These are phyloP conservation scores for Tachypleus tridentatus DNA, from an alignment of 1,140 invertebrate species.

Conservation along the genomic window DNA sequence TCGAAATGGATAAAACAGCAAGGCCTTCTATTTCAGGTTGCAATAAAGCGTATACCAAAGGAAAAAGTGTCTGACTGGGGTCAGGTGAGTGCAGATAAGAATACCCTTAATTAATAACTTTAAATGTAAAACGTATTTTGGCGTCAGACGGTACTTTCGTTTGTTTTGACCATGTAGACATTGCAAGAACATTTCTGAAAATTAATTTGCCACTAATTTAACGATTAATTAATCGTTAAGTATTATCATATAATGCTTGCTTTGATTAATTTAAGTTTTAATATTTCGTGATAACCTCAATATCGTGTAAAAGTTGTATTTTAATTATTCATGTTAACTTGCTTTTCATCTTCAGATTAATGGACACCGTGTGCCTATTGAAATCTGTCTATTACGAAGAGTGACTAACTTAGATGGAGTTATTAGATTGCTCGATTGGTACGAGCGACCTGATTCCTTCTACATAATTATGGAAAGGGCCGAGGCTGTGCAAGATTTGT, in stretches of 20 bases:
- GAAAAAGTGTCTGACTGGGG: constrained; percentile 47
- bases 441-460: constrained; percentile 40
- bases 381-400: constrained; percentile 47
- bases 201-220: neutral
- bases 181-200: neutral
- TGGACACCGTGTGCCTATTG: constrained; percentile 44
- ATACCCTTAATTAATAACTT: neutral
- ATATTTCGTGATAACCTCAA: neutral
- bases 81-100: constrained; percentile 31
- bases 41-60: constrained; percentile 47
- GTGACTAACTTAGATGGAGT: constrained; percentile 45
- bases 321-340: too few relatives aligned
- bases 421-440: constrained; percentile 48
- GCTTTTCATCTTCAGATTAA: constrained; percentile 33
- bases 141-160: neutral
- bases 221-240: neutral
- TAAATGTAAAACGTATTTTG: neutral
- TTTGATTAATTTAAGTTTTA: neutral
- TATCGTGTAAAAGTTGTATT: too few relatives aligned
- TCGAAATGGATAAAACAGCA: too few relatives aligned
- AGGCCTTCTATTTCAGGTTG: constrained; percentile 34
- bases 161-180: neutral
- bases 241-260: neutral
- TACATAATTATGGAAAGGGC: constrained; percentile 54
- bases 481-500: constrained; percentile 49